Percentiles rank a stretch among this genome's conserved stretches.
phyloP scores from a whole-genome alignment of 1,140 invertebrate species.

The roundworm (Caenorhabditis elegans) region WBcel235 BX284605.5:13701501-13702000 shows the following conservation, averaged over 20 bases:
- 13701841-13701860: neutral
- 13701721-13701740: conserved; percentile 25
- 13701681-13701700: conserved; percentile 26
- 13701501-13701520: neutral
- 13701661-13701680: conserved; percentile 25
- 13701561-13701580: neutral
- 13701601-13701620: neutral
- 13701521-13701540: conserved; percentile 1
- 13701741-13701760: neutral
- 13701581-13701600: conserved; percentile 1
- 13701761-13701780: neutral
- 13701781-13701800: conserved; percentile 23
- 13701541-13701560: conserved; percentile 8
- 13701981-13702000: too few species aligned
- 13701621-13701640: conserved; percentile 15
- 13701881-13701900: neutral
- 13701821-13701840: too few species aligned
- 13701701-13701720: conserved; percentile 17
- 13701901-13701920: conserved; percentile 7
- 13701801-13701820: neutral
- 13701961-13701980: neutral
- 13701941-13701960: neutral
- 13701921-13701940: neutral
- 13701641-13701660: conserved; percentile 20
- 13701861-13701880: conserved; percentile 1